phyloP scores from a whole-genome alignment of 2,797 vertebrate species.

The Spea hammondii region DNA sequence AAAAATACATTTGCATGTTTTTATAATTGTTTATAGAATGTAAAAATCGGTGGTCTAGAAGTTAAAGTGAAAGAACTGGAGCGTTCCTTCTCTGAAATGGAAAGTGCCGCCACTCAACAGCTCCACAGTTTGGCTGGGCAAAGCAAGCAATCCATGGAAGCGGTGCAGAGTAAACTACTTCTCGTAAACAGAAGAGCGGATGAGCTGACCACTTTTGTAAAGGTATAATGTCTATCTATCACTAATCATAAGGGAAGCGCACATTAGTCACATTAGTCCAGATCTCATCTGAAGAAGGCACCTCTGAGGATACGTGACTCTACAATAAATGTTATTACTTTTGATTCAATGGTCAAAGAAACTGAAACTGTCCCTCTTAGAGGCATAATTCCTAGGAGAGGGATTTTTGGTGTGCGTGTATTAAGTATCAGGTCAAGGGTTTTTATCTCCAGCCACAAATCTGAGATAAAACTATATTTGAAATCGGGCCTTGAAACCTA shows the following conservation, averaged over 20 bases:
- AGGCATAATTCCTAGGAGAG: too few relatives aligned
- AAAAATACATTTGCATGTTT: neutral
- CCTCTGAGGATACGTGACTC: too few relatives aligned
- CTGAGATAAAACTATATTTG: too few relatives aligned
- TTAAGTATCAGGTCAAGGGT: too few relatives aligned
- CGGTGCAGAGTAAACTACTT: constrained; percentile 74
- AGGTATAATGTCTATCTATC: constrained; percentile 66
- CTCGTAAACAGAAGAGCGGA: constrained; percentile 73
- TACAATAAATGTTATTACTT: too few relatives aligned
- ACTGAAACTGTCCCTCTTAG: too few relatives aligned
- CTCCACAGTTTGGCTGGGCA: constrained; percentile 79
- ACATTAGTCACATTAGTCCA: too few relatives aligned
- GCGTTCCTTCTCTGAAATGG: constrained; percentile 73
- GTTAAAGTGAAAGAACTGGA: constrained; percentile 73
- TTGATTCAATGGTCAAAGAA: too few relatives aligned
- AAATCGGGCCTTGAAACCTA: too few relatives aligned
- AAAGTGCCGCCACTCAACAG: constrained; percentile 76
- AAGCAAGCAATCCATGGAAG: constrained; percentile 76
- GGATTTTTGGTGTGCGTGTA: too few relatives aligned
- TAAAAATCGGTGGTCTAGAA: constrained; percentile 71
- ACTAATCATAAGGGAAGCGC: neutral
- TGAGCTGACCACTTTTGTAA: constrained; percentile 80
- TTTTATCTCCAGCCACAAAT: too few relatives aligned
- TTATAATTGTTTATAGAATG: constrained; percentile 65
- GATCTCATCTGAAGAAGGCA: too few relatives aligned